Evolutionary conservation across 2,797 vertebrate species (phyloP), one percentile per base, ranked within the genome.

Genomic region (Danio choprae): DNA sequence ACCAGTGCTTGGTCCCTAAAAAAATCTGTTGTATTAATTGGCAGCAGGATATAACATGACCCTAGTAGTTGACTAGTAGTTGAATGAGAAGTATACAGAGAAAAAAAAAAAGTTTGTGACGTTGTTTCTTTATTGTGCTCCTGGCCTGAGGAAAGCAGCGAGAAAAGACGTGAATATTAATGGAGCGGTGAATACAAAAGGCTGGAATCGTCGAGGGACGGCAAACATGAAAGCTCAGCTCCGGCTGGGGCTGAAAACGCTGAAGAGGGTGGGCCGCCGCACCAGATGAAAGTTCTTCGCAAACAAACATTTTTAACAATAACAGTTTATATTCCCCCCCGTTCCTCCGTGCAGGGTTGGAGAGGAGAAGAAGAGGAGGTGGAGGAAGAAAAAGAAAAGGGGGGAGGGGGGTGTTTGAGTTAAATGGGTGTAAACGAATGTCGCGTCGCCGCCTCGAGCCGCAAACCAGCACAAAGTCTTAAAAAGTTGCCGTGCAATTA

Each of bases 231-330:
- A 94, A 95, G 94, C 85, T 87, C 90, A 91, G 79, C 91, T 90
- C 90, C 87, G 87, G 89, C 89, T 68, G 80, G 81, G 90, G 92
- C 91, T 90, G 92, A 86, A 91, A 92, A 90, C 89, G 90, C 91
- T 91, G 92, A 87, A 89, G 89, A 93, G 92, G 93, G 93, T 90
- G 92, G 94, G 92, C 88, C 90, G 93, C 90, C 86, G 86, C 90
- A 90, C 90, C 86, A 94, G 91, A 95, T 95, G 91, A 95, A 95
- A 94, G 93, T 94, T 94, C 90, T 92, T 88, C 89, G 89, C 93
- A 94, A 93, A 93, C 92, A 94, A 94, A 94, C 93, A 94, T 93
- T 92, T 84, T 93, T 92, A 93, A 93, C 93, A 94, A 94, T 93
- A 94, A 93, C 89, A 93, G 91, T 92, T 94, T 90, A 92, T 92